Evolutionary conservation across 2,888 invertebrate genomes (phyloP), one percentile per base, ranked within the genome.

Genomic region (Eupithecia subumbrata): DNA sequence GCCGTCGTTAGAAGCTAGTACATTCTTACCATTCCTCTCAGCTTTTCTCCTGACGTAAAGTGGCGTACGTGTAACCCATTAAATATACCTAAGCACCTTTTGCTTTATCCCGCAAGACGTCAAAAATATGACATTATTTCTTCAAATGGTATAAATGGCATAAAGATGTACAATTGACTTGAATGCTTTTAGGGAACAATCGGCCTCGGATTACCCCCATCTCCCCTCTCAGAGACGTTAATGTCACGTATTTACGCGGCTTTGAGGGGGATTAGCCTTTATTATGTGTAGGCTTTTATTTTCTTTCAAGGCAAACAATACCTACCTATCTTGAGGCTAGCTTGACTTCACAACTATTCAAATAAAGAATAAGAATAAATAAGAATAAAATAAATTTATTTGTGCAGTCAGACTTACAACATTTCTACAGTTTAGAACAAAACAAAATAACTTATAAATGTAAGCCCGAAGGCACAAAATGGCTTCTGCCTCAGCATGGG

Each of bases 101-200:
- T 22, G n/a, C 56, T 60, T 5, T 60, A 60, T 5, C 22, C 4
- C 60, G 12, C 12, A 60, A 60, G 60, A 60, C 22, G 14, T 25
- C 60, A 60, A 14, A 60, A 60, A 67, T 37, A 12, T 22, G n/a
- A 37, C 66, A 67, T 40, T 40, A 12, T 67, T 37, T 22, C 66
- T 67, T 34, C 37, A 67, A 67, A 67, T 37, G 66, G 40, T n/a
- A 67, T 22, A 67, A 67, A n/a, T 37, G 66, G 40, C 40, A 67
- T 22, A 67, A 67, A n/a, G 34, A 67, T 67, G 40, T 16, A 30
- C 71, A 67, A 56, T 68, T 68, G 71, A 74, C 60, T 67, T 43
- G 22, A 34, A 85, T 80, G 86, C 88, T 89, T 88, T 88, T 86
- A 87, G 84, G 83, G 85, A 87, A 89, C 89, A 88, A 89, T 90